phyloP scores from a whole-genome alignment of 1,140 invertebrate species.

The Orchestia grillus region DNA sequence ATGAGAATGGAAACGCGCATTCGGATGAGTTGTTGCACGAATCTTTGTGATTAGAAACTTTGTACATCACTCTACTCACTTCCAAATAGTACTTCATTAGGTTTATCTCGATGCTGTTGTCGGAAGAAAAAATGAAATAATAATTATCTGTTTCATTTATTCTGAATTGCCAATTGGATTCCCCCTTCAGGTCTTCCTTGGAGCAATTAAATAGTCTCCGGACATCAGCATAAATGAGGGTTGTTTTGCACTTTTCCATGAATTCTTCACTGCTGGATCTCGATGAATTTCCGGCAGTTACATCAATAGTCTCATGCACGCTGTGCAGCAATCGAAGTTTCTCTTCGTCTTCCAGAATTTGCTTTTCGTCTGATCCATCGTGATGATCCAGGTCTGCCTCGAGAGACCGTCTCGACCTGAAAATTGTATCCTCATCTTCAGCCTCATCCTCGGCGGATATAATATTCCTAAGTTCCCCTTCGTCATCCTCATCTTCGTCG shows the following conservation, averaged over 20 bases:
- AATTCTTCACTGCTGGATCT: slow-evolving; percentile 65
- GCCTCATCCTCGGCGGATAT: not conserved
- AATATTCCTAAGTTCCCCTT: not conserved
- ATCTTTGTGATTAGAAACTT: slow-evolving; percentile 58
- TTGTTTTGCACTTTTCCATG: slow-evolving; percentile 60
- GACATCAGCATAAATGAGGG: slow-evolving; percentile 62
- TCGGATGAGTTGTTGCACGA: slow-evolving; percentile 61
- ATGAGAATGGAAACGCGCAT: slow-evolving; percentile 63
- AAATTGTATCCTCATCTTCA: slow-evolving; percentile 1
- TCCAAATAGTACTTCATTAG: slow-evolving; percentile 60
- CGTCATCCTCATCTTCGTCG: not conserved
- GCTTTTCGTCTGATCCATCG: not conserved
- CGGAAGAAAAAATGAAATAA: slow-evolving; percentile 66
- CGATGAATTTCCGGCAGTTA: slow-evolving; percentile 63
- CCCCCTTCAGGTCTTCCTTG: not conserved
- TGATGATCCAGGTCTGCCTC: not conserved
- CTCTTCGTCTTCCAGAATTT: not conserved
- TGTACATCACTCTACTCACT: slow-evolving; percentile 60
- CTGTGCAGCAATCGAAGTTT: slow-evolving; percentile 58
- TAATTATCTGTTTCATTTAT: slow-evolving; percentile 63
- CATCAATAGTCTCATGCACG: slow-evolving; percentile 59
- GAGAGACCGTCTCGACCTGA: not conserved
- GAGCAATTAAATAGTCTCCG: slow-evolving; percentile 59
- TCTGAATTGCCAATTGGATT: slow-evolving; percentile 40
- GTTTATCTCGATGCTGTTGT: slow-evolving; percentile 63